phyloP scores from a whole-genome alignment of 2,113 vertebrate genomes.

The Ailuropoda melanoleuca region DNA sequence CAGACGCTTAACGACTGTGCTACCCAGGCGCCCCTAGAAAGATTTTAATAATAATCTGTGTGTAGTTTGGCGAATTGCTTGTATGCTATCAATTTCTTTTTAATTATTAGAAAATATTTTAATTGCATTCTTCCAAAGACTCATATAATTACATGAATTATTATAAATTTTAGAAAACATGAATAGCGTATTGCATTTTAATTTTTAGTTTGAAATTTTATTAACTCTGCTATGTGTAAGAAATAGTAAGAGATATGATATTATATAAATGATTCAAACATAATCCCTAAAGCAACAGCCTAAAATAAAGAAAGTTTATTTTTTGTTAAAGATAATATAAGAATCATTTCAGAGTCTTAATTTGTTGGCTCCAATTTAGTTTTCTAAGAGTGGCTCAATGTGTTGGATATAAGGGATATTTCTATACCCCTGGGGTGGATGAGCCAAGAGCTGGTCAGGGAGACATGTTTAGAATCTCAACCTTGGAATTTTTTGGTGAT shows the following conservation, averaged over 20 bases:
- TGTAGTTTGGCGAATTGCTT: not conserved
- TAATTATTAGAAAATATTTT: not conserved
- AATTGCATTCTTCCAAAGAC: not conserved
- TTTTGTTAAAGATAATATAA: not conserved
- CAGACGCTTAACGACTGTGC: too few relatives aligned
- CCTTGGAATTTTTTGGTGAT: not conserved
- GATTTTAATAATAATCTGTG: not conserved
- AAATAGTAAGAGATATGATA: not conserved
- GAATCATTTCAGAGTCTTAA: not conserved
- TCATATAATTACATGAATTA: not conserved
- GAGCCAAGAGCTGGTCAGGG: not conserved
- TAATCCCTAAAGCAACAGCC: not conserved
- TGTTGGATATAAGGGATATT: not conserved
- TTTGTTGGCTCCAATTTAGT: not conserved
- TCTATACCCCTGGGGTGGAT: not conserved
- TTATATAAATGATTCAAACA: not conserved
- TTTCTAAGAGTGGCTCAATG: not conserved
- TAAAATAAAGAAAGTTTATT: not conserved
- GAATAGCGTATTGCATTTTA: not conserved
- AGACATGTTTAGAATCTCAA: not conserved
- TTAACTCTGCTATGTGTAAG: not conserved
- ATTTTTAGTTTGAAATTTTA: slow-evolving; percentile 6
- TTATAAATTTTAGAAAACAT: not conserved
- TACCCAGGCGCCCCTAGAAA: too few relatives aligned
- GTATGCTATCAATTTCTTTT: not conserved